Evolutionary conservation across 2,113 vertebrate species (phyloP).

Genomic region (Bubo blakistoni): DNA sequence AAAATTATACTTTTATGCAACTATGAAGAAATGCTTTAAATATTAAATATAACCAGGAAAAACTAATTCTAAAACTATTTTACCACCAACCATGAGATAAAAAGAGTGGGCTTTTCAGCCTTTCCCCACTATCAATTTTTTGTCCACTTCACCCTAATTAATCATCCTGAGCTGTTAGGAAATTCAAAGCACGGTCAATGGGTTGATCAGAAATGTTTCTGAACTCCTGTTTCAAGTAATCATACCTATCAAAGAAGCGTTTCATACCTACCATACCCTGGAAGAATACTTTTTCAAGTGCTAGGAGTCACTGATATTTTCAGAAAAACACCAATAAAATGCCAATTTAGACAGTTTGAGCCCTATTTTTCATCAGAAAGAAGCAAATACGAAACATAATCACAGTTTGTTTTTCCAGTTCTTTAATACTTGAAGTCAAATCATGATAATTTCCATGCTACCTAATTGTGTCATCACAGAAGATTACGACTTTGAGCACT

Average conservation of each 20-base stretch:
- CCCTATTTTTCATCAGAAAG: background rate
- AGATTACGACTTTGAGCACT: background rate
- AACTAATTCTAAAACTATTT: background rate
- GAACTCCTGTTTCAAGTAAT: background rate
- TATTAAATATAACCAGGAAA: background rate
- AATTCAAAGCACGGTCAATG: background rate
- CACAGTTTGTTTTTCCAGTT: background rate
- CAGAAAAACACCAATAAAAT: background rate
- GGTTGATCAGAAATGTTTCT: background rate
- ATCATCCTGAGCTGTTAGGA: background rate
- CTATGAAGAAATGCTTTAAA: background rate
- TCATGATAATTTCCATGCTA: background rate
- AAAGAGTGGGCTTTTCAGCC: background rate
- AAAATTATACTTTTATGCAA: constrained; percentile 30
- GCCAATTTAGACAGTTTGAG: background rate
- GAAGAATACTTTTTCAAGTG: background rate
- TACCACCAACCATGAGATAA: background rate
- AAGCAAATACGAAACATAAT: background rate
- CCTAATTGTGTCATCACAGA: background rate
- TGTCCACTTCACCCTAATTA: background rate
- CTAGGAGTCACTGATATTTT: background rate
- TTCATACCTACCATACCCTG: background rate
- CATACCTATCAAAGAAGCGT: background rate
- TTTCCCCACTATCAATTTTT: background rate
- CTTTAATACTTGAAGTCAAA: constrained; percentile 19